Evolutionary conservation across 1,140 invertebrate genomes (phyloP).

Genomic region (Cydia amplana): DNA sequence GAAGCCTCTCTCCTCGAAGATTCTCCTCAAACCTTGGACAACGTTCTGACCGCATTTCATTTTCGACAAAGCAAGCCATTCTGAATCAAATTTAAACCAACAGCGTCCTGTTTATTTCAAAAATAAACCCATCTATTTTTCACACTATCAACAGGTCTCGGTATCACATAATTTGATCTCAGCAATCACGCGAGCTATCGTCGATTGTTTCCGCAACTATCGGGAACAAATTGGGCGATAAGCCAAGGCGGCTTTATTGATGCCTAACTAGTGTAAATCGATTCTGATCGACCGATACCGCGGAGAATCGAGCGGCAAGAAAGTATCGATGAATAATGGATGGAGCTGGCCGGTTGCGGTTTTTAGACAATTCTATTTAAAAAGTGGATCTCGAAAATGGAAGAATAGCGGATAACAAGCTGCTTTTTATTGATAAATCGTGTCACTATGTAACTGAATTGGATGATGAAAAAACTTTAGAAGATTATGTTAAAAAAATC

Average conservation of each 20-base stretch:
- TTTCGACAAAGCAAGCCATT: not conserved
- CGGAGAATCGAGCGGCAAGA: constrained; percentile 48
- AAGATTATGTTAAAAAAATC: too few species aligned
- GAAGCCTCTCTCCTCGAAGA: too few species aligned
- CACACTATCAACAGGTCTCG: constrained; percentile 18
- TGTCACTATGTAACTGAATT: not conserved
- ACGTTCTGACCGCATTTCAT: not conserved
- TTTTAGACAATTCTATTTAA: constrained; percentile 37
- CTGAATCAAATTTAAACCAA: not conserved
- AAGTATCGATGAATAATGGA: constrained; percentile 53
- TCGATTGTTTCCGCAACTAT: constrained; percentile 42
- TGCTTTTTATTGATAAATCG: not conserved
- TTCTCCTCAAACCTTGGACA: too few species aligned
- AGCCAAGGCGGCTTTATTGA: constrained; percentile 43
- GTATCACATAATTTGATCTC: constrained; percentile 29
- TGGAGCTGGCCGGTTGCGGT: constrained; percentile 32
- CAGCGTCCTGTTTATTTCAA: not conserved
- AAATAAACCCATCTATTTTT: not conserved
- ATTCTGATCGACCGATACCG: constrained; percentile 50
- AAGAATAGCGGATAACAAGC: constrained; percentile 9
- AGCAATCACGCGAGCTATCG: constrained; percentile 19
- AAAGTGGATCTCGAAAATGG: constrained; percentile 27
- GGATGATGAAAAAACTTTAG: constrained; percentile 8
- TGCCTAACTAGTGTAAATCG: constrained; percentile 54
- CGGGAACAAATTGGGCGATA: constrained; percentile 47